Percentiles rank a stretch among this genome's conserved stretches.
These are phyloP conservation scores for Cabera pusaria DNA, from an alignment of 2,888 invertebrate genomes.

Conservation along the genomic window DNA sequence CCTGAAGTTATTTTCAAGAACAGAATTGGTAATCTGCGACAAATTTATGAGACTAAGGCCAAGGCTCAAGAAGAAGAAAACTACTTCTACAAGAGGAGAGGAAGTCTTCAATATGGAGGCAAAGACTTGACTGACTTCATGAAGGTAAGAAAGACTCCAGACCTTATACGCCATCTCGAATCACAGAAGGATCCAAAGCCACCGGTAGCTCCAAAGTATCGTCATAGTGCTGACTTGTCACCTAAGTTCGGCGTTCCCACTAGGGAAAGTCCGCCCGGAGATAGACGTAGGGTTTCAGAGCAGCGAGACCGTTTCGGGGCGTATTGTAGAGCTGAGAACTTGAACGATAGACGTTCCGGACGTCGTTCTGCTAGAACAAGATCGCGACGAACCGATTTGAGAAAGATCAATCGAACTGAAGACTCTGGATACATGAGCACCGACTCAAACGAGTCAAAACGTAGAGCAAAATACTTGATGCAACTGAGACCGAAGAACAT, in stretches of 20 bases:
- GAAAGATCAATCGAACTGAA: constrained; percentile 76
- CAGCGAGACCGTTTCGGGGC: constrained; percentile 65
- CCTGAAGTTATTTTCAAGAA: constrained; percentile 74
- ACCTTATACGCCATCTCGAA: constrained; percentile 60
- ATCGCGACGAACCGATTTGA: constrained; percentile 66
- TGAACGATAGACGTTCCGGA: constrained; percentile 65
- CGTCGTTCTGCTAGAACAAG: constrained; percentile 68
- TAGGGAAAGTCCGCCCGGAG: constrained; percentile 61
- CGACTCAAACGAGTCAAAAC: constrained; percentile 87
- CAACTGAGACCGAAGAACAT: constrained; percentile 64
- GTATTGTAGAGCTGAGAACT: constrained; percentile 58
- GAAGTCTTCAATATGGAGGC: constrained; percentile 59
- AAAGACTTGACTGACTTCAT: constrained; percentile 60
- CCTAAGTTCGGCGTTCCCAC: constrained; percentile 49
- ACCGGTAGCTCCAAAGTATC: constrained; percentile 70
- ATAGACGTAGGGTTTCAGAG: constrained; percentile 58
- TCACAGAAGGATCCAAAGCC: constrained; percentile 60
- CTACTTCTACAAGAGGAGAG: constrained; percentile 61
- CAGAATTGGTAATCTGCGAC: constrained; percentile 88
- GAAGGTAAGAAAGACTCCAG: constrained; percentile 57
- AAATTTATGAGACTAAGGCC: constrained; percentile 90
- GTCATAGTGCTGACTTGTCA: constrained; percentile 53
- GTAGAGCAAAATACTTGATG: constrained; percentile 71
- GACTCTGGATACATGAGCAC: constrained; percentile 95
- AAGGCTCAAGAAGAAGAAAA: constrained; percentile 63